Evolutionary conservation across 2,888 invertebrate genomes (phyloP), one percentile per base, ranked within the genome.

Genomic region (Agonopterix alstromeriana): DNA sequence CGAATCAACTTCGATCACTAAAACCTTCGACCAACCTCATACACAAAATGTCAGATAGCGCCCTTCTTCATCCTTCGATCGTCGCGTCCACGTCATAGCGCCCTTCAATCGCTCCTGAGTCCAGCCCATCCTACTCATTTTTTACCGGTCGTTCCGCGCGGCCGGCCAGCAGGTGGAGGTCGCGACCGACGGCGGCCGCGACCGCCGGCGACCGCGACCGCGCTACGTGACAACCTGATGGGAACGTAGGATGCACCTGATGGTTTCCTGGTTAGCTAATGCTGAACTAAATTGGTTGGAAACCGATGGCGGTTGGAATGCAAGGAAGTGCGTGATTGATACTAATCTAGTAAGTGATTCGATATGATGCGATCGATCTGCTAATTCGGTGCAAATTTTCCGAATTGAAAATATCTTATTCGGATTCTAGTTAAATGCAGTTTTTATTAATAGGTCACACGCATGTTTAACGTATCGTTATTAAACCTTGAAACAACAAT

Each of bases 181-280:
- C 79, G 77, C 75, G 77, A 74, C 77, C 72, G 71, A 43, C 46
- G 47, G 40, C 52, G 43, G 48, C 47, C 36, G 43, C 61, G 62
- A 67, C 72, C 68, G 61, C 64, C 67, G 57, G 67, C 43, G 48
- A 52, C 58, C 52, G 48, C 48, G 61, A 61, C 67, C 62, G 61
- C 67, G 65, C 44, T 62, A 82, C 81, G 81, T 80, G 81, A 77
- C 78, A 65, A 64, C 60, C 57, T 63, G 67, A 61, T 78, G 78
- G 74, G 78, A 75, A 80, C 67, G 57, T 51, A 53, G 61, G 61
- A 59, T 62, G 61, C 64, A 61, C 61, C 61, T 63, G 63, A 70
- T 70, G 53, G 55, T 64, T 79, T 79, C 77, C 78, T 74, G 70
- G 46, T 46, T 17, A 27, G 36, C 4, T 27, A 43, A 43, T 38